Evolutionary conservation across 2,888 invertebrate genomes (phyloP), one percentile per base, ranked within the genome.

Genomic region (Amblyjoppa proteus): DNA sequence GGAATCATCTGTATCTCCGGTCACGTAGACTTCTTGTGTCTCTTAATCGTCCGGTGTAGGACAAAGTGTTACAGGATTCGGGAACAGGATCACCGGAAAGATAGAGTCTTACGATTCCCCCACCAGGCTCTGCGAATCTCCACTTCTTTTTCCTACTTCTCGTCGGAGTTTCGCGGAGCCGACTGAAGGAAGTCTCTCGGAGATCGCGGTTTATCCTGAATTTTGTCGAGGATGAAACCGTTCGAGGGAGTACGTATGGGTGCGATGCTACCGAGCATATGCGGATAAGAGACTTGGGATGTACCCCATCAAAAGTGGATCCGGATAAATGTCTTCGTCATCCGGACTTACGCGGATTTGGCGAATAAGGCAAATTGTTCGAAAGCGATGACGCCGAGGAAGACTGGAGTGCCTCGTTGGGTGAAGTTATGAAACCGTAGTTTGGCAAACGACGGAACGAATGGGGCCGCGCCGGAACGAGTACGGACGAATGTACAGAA

Each of bases 1-100:
- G 3, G 13, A 61, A 45, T 38, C 31, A 34, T 71, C 45, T 71
- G 31, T 73, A 58, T 66, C 31, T 77, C 82, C 45, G 38, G 77
- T 82, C 82, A 82, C 82, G 82, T 82, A 68, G 53, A 25, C 56
- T 16, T 49, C 49, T 71, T 61, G 28, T 66, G 53, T 56, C 41
- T 64, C 58, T 71, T 77, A 77, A 77, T 77, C 77, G 64, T 64
- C 70, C 28, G 38, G 13, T 76, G 77, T 56, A 45, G 71, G 51
- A 71, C 66, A 77, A 73, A 83, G 71, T 49, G 77, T 56, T 56
- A 34, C 49, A 66, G 64, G 49, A 51, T 66, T 66, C 9, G 71
- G 38, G 25, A 45, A 66, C 61, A 77, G 53, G 73, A 73, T 64
- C 66, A 73, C 31, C 58, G 13, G 56, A 49, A 73, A 20, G 61